These are phyloP conservation scores for Celastrina argiolus DNA, from an alignment of 2,888 invertebrate genomes.

Conservation along the genomic window DNA sequence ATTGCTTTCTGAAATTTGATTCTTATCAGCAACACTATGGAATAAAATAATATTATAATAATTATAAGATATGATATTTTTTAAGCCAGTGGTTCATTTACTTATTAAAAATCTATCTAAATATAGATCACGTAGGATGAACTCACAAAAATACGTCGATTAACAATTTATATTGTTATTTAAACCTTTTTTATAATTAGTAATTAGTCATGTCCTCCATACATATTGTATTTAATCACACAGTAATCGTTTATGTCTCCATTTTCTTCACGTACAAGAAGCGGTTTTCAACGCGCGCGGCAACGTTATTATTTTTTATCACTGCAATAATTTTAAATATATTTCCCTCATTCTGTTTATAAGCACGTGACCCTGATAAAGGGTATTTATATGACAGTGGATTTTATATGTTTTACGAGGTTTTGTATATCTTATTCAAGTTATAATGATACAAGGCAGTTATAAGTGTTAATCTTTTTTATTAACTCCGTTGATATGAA, in stretches of 20 bases:
- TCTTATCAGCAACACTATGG: too few relatives aligned
- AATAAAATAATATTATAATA: too few relatives aligned
- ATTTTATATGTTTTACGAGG: constrained; percentile 6
- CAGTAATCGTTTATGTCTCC: background rate
- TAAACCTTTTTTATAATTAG: background rate
- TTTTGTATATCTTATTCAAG: background rate
- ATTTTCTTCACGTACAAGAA: background rate
- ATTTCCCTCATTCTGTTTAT: constrained; percentile 13
- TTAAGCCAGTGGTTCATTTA: too few relatives aligned
- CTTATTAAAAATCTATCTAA: too few relatives aligned
- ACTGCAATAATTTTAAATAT: constrained; percentile 12
- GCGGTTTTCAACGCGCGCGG: background rate
- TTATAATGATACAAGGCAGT: constrained; percentile 2
- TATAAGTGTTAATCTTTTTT: constrained; percentile 20
- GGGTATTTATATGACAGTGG: constrained; percentile 15
- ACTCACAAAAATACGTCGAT: too few relatives aligned
- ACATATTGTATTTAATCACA: too few relatives aligned
- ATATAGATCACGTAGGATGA: too few relatives aligned
- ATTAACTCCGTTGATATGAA: background rate
- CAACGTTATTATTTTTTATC: constrained; percentile 19
- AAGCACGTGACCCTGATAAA: background rate
- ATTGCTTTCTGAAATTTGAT: too few relatives aligned
- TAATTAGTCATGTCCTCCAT: background rate
- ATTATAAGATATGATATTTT: too few relatives aligned
- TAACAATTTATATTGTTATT: background rate